These are phyloP conservation scores for Eueides isabella DNA, from an alignment of 1,140 invertebrate species.

Conservation along the genomic window DNA sequence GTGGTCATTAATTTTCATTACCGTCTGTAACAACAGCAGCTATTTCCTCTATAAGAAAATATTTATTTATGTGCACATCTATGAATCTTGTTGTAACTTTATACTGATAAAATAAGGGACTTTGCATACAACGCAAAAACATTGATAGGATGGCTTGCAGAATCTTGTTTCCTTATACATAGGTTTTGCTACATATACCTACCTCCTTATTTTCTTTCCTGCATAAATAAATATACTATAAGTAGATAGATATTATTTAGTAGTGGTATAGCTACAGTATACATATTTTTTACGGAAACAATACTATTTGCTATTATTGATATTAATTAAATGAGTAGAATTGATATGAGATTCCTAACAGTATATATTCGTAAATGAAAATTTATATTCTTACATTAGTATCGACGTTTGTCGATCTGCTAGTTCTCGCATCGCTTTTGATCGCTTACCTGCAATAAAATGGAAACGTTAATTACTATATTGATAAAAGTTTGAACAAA, in stretches of 20 bases:
- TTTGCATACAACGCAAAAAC: conserved; percentile 14
- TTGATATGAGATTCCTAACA: no score
- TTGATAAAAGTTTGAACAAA: background rate
- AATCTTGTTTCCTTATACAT: background rate
- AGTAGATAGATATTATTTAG: no score
- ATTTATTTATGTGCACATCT: conserved; percentile 33
- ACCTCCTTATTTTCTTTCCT: no score
- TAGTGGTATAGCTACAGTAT: no score
- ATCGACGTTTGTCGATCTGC: background rate
- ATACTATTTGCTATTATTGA: no score
- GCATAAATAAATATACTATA: no score
- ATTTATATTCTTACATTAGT: conserved; percentile 1
- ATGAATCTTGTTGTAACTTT: conserved; percentile 26
- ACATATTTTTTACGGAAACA: no score
- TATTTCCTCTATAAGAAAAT: conserved; percentile 41
- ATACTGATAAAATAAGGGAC: conserved; percentile 21
- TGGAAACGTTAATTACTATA: conserved; percentile 16
- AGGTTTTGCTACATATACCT: no score
- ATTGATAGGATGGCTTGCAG: conserved; percentile 1
- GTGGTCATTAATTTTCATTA: conserved; percentile 52
- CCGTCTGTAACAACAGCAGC: conserved; percentile 42
- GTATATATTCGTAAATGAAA: no score
- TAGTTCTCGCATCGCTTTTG: no score
- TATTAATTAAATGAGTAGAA: no score
- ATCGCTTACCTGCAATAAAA: conserved; percentile 61